Percentiles rank a stretch among this genome's conserved stretches.
Conservation (phyloP, 2,797 vertebrate genomes). For the Florisuga fusca region DNA sequence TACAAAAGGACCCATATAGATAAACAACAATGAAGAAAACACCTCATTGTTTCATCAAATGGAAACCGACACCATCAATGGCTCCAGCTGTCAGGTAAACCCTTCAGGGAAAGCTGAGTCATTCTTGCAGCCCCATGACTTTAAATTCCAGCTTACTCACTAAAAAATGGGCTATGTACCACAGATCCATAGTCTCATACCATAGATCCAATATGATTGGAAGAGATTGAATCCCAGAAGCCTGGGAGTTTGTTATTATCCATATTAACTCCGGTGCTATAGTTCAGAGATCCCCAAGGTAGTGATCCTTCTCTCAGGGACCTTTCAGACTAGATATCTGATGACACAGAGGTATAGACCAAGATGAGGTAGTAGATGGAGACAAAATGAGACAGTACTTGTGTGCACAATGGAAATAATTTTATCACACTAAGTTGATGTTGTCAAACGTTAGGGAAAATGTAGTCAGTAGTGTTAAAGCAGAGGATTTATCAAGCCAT, state of each 20-base stretch:
- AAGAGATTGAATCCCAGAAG: neutral
- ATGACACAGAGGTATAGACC: neutral
- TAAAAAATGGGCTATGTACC: neutral
- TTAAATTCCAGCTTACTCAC: conserved; percentile 45
- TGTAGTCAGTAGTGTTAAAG: neutral
- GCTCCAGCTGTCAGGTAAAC: neutral
- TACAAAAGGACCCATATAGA: conserved; percentile 19
- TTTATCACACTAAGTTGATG: accelerated
- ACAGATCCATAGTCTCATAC: neutral
- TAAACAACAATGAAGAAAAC: neutral
- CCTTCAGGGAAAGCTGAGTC: conserved; percentile 58
- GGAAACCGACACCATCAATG: neutral
- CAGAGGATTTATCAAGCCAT: neutral
- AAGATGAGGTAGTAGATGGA: neutral
- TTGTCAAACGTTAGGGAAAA: neutral
- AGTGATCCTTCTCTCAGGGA: neutral
- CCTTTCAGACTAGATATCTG: neutral
- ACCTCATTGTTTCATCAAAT: conserved; percentile 41
- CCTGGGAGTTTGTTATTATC: neutral
- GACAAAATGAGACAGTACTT: neutral
- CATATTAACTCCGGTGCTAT: neutral
- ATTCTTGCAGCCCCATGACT: neutral
- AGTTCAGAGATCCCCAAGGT: neutral
- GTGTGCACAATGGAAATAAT: neutral
- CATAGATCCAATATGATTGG: neutral